Conservation (phyloP, 2,888 invertebrate genomes). For the Lagria hirta region DNA sequence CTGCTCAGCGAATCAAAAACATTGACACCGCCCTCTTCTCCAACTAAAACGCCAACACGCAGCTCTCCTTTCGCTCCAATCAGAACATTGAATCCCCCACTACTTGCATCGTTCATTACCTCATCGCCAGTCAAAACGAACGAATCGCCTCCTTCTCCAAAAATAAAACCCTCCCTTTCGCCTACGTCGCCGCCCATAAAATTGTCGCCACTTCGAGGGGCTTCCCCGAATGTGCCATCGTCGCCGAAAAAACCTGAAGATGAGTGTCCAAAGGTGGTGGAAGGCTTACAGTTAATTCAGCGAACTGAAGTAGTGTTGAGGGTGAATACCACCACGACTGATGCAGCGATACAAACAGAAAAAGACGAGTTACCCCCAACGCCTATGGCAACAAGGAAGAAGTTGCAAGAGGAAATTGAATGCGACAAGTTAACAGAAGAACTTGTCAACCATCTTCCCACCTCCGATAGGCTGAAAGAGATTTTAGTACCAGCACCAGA, state of each 20-base stretch:
- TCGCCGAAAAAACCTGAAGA: constrained; percentile 46
- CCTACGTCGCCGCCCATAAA: constrained; percentile 47
- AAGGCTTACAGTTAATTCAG: constrained; percentile 62
- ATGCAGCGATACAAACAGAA: constrained; percentile 58
- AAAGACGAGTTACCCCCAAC: constrained; percentile 50
- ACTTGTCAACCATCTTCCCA: constrained; percentile 62
- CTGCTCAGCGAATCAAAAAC: constrained; percentile 38
- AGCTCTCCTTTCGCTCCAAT: constrained; percentile 46
- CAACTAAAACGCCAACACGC: constrained; percentile 44
- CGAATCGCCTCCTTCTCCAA: constrained; percentile 43
- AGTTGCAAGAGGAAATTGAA: constrained; percentile 74
- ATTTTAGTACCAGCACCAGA: constrained; percentile 69
- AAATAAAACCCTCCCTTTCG: constrained; percentile 47
- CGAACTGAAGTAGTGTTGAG: constrained; percentile 65
- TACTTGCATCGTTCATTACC: constrained; percentile 30
- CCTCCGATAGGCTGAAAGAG: constrained; percentile 67
- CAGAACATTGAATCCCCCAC: constrained; percentile 40
- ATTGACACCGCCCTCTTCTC: constrained; percentile 33
- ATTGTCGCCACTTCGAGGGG: constrained; percentile 39
- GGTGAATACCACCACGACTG: constrained; percentile 63
- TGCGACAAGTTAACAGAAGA: constrained; percentile 72
- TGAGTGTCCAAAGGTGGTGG: constrained; percentile 49
- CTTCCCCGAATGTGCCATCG: constrained; percentile 43
- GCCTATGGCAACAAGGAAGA: constrained; percentile 60
- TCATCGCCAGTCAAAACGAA: constrained; percentile 23